phyloP scores from a whole-genome alignment of 1,140 invertebrate species.

The Dufourea novaeangliae region DNA sequence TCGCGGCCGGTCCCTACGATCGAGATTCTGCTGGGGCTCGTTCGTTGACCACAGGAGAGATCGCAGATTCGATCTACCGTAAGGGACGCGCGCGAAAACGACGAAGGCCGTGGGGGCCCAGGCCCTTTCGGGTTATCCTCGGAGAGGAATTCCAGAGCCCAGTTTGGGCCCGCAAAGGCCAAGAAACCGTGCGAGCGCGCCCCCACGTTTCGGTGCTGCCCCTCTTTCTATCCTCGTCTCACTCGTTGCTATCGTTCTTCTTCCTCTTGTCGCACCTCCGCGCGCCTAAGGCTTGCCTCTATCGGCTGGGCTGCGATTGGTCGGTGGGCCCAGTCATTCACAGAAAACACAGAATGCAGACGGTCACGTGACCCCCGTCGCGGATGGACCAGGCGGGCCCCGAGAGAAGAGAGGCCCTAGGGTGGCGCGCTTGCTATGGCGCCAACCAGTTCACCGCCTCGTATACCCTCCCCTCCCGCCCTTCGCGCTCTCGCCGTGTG shows the following conservation, averaged over 20 bases:
- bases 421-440: slow-evolving; percentile 50
- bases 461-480: slow-evolving; percentile 32
- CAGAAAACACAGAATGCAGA: slow-evolving; percentile 76
- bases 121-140: slow-evolving; percentile 66
- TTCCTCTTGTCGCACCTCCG: slow-evolving; percentile 32
- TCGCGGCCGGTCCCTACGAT: background rate
- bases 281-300: slow-evolving; percentile 44
- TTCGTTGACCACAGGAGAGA: slow-evolving; percentile 1
- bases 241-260: slow-evolving; percentile 30
- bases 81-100: slow-evolving; percentile 14
- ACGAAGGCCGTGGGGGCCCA: background rate
- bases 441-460: slow-evolving; percentile 58
- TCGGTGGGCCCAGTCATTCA: slow-evolving; percentile 76
- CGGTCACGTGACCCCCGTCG: slow-evolving; percentile 64
- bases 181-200: slow-evolving; percentile 65
- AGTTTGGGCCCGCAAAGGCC: slow-evolving; percentile 73
- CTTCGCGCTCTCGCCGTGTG: slow-evolving; percentile 5
- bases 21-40: background rate
- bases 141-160: slow-evolving; percentile 75
- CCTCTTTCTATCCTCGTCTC: slow-evolving; percentile 43
- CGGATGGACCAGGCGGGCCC: slow-evolving; percentile 48
- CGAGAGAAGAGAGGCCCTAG: slow-evolving; percentile 3
- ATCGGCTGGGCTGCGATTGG: slow-evolving; percentile 67
- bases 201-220: slow-evolving; percentile 53
- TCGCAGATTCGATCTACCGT: slow-evolving; percentile 32